These are phyloP conservation scores for Oenanthe melanoleuca DNA, from an alignment of 2,113 vertebrate species.

Conservation along the genomic window DNA sequence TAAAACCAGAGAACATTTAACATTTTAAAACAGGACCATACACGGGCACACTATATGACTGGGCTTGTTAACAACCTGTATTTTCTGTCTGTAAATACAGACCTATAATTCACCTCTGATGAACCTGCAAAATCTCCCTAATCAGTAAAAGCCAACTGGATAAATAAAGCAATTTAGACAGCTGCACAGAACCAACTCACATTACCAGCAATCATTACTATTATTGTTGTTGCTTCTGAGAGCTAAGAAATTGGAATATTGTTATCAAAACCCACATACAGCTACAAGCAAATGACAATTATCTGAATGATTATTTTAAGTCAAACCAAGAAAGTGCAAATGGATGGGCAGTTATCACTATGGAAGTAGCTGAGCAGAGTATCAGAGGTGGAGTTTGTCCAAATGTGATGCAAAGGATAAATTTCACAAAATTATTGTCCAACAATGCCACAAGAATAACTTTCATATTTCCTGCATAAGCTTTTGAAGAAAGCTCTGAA, in stretches of 20 bases:
- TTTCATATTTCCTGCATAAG: not conserved
- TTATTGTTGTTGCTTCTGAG: not conserved
- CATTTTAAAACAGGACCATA: not conserved
- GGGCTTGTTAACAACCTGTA: not conserved
- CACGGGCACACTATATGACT: not conserved
- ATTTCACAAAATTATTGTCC: not conserved
- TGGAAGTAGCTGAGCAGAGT: not conserved
- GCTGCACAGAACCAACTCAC: not conserved
- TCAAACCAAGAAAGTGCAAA: not conserved
- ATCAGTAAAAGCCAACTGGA: slow-evolving; percentile 22
- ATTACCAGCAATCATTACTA: not conserved
- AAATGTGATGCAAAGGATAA: not conserved
- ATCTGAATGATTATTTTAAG: not conserved
- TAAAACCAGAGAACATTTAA: not conserved
- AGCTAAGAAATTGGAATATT: slow-evolving; percentile 1
- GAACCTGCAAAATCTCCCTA: slow-evolving; percentile 26
- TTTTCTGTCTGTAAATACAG: not conserved
- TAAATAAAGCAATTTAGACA: slow-evolving; percentile 35
- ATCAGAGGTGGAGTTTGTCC: not conserved
- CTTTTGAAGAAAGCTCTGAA: not conserved
- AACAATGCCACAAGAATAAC: not conserved
- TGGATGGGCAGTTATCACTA: not conserved
- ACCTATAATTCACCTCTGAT: slow-evolving; percentile 24
- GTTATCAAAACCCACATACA: not conserved
- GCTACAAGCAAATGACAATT: not conserved